These are phyloP conservation scores for Tor tambroides DNA, from an alignment of 2,113 vertebrate genomes.

Conservation along the genomic window DNA sequence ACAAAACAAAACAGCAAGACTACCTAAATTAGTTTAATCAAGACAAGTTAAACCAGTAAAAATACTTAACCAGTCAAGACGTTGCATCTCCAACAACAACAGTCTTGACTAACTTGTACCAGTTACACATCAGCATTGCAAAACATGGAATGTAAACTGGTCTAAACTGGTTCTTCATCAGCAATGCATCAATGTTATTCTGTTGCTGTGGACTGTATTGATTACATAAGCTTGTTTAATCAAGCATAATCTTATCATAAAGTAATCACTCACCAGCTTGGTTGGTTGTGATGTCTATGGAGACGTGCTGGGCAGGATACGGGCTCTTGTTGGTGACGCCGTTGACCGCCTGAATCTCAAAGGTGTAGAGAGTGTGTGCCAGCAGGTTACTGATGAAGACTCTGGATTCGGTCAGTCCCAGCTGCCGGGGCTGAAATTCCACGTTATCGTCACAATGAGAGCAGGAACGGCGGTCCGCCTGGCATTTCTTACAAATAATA, in stretches of 20 bases:
- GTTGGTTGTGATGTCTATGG: constrained; percentile 98
- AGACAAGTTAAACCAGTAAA: neutral
- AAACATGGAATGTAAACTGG: neutral
- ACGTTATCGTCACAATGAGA: constrained; percentile 96
- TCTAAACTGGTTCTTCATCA: neutral
- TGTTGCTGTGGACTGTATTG: neutral
- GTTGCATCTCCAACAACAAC: neutral
- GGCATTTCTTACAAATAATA: constrained; percentile 96
- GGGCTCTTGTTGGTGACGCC: constrained; percentile 96
- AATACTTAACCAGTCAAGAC: neutral
- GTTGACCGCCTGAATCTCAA: constrained; percentile 95
- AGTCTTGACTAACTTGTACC: neutral
- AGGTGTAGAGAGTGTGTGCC: constrained; percentile 95
- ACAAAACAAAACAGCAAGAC: neutral
- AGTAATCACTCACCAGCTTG: constrained; percentile 84
- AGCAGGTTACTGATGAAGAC: constrained; percentile 96
- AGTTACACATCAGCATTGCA: neutral
- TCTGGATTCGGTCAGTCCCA: constrained; percentile 88
- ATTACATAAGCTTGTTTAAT: neutral
- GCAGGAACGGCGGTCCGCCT: constrained; percentile 86
- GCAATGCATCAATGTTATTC: neutral
- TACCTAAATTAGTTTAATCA: neutral
- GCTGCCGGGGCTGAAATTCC: constrained; percentile 91
- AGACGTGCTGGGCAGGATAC: constrained; percentile 91
- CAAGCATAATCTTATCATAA: neutral